Conservation (phyloP, 1,140 invertebrate genomes). For the Bombus huntii region DNA sequence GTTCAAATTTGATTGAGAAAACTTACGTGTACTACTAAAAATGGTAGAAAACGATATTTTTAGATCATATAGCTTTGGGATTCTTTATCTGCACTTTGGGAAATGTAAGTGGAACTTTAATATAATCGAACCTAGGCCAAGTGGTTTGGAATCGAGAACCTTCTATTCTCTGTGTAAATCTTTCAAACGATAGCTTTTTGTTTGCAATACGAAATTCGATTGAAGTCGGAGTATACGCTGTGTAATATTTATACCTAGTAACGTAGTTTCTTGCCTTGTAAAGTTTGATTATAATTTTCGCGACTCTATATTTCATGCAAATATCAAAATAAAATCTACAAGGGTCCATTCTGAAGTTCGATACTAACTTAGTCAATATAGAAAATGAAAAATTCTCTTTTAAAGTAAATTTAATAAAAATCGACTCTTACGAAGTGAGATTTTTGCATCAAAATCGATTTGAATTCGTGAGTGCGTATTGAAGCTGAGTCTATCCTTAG, state of each 20-base stretch:
- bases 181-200: background rate
- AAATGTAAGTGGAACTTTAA: too few species aligned
- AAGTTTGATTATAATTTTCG: background rate
- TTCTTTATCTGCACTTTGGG: too few species aligned
- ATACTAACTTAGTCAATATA: background rate
- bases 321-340: too few species aligned
- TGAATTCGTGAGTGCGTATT: background rate
- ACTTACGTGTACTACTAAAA: too few species aligned
- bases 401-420: background rate
- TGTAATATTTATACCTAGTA: background rate
- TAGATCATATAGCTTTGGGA: background rate
- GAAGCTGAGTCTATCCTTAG: background rate
- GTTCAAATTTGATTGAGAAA: background rate
- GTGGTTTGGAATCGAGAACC: too few species aligned
- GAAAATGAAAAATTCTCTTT: background rate
- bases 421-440: background rate
- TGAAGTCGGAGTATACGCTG: background rate
- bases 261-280: background rate
- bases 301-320: too few species aligned
- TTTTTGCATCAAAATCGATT: background rate
- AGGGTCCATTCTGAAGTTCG: background rate
- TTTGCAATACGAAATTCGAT: background rate
- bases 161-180: too few species aligned
- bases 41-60: background rate
- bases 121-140: too few species aligned